Percentiles rank a stretch among this genome's conserved stretches.
phyloP scores from a whole-genome alignment of 1,140 invertebrate species.

The Leptoteleia sp. region DNA sequence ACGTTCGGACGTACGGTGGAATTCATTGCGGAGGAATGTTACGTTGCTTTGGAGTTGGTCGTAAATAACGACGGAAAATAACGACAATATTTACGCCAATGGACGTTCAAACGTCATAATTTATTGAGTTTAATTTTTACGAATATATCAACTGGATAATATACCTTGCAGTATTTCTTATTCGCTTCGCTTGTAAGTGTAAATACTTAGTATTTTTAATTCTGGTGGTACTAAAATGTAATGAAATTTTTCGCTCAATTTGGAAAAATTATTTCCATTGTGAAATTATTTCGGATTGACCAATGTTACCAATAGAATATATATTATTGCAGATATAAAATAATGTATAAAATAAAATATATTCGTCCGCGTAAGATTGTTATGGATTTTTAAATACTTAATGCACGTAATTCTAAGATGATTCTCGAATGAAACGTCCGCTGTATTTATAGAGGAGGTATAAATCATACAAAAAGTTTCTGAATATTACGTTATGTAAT shows the following conservation, averaged over 20 bases:
- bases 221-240: too few relatives aligned
- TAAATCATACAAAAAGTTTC: slow-evolving; percentile 60
- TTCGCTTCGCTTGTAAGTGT: too few relatives aligned
- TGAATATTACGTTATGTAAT: slow-evolving; percentile 51
- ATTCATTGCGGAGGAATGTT: slow-evolving; percentile 12
- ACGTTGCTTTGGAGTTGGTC: slow-evolving; percentile 20
- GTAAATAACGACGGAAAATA: slow-evolving; percentile 31
- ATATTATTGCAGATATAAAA: too few relatives aligned
- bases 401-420: slow-evolving; percentile 33
- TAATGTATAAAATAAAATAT: too few relatives aligned
- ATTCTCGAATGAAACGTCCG: slow-evolving; percentile 39
- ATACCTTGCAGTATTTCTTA: too few relatives aligned
- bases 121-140: slow-evolving; percentile 14
- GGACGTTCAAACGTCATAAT: slow-evolving; percentile 25
- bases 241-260: too few relatives aligned
- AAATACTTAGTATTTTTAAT: too few relatives aligned
- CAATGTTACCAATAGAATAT: too few relatives aligned
- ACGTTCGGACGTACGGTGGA: neutral
- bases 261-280: too few relatives aligned
- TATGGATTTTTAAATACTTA: too few relatives aligned
- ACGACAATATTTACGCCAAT: slow-evolving; percentile 31
- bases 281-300: too few relatives aligned
- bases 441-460: slow-evolving; percentile 47
- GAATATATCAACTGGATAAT: neutral
- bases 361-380: too few relatives aligned